Base-by-base conservation (phyloP, 2,888 invertebrate genomes). In the Orthonevra nobilis region DNA sequence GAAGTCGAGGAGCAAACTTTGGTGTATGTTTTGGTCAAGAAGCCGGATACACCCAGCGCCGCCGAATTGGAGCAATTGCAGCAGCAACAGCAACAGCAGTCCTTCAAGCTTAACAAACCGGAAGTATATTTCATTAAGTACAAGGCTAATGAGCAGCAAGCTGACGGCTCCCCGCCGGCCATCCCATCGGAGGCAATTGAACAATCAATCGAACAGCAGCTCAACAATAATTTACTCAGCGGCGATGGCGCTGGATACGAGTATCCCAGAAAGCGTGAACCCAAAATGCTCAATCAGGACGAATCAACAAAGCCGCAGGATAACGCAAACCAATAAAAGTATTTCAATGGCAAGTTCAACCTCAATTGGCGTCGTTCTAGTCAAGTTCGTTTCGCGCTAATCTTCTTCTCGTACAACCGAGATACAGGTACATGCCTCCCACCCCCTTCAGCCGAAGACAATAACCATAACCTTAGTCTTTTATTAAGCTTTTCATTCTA, bases 41-140 rank as follows among this genome's bases (percentile, higher is more conserved):
- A 92, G 86, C 92, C 92, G 6, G 92, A 92, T 85, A 92, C 92
- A 81, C 90, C 90, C 44, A 92, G 92, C 2, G 91, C 91, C 82
- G 90, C 92, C 63, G 88, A 89, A 50, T 89, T 92, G 19, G 92
- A 92, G 1, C 66, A 81, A 54, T 44, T 56, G 15, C 58, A 81
- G 50, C 92, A 92, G 1, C 91, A 91, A n/a, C 90, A 91, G 10
- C 92, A 92, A 9, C 92, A 92, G 32, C 92, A 92, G 34, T 73
- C 77, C 32, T 56, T 82, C 38, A 92, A 92, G 85, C 92, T 92
- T 7, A 91, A 91, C 89, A 92, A 92, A 86, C 92, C 93, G 12
- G 93, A 93, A 89, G 93, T 93, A 28, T 93, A 92, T 89, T 93
- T 93, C 88, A 92, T 93, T 87, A 90, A 92, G 84, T 93, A 93